A percentile compares a stretch with the other conserved stretches of the same genome.
phyloP scores from a whole-genome alignment of 1,140 invertebrate species.

The Drepana arcuata region DNA sequence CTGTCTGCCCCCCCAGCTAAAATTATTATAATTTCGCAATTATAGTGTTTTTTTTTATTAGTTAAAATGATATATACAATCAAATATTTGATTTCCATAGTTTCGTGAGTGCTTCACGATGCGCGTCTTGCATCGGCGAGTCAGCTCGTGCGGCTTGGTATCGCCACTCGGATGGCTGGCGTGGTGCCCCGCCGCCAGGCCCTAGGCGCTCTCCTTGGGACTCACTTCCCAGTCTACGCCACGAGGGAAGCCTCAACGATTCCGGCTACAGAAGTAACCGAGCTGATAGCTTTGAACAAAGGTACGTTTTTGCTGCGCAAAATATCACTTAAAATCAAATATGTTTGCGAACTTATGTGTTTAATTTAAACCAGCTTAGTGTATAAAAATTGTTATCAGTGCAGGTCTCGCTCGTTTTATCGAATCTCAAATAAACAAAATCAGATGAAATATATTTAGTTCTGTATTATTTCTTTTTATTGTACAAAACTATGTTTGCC shows the following conservation, averaged over 20 bases:
- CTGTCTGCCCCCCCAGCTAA: too few relatives aligned
- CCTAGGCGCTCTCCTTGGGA: conserved; percentile 87
- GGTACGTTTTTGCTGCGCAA: conserved; percentile 63
- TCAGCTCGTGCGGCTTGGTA: conserved; percentile 89
- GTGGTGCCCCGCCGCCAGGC: conserved; percentile 76
- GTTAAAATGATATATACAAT: too few relatives aligned
- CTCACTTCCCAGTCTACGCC: conserved; percentile 84
- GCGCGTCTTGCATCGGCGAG: conserved; percentile 87
- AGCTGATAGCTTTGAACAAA: conserved; percentile 88
- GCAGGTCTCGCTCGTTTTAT: too few relatives aligned
- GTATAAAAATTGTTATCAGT: too few relatives aligned
- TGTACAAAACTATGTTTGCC: too few relatives aligned
- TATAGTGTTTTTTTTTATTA: conserved; percentile 14
- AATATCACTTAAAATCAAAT: neutral
- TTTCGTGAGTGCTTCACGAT: conserved; percentile 76
- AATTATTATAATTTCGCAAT: too few relatives aligned
- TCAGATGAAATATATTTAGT: too few relatives aligned
- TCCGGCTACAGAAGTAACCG: conserved; percentile 88
- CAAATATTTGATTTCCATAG: too few relatives aligned
- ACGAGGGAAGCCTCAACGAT: conserved; percentile 86
- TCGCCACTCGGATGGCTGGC: conserved; percentile 89
- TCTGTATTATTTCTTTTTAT: too few relatives aligned
- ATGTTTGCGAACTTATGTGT: neutral
- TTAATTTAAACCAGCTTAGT: too few relatives aligned
- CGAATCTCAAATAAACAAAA: too few relatives aligned